A percentile compares a stretch with the other conserved stretches of the same genome.
phyloP scores from a whole-genome alignment of 1,140 invertebrate genomes.

The Drosophila repletoides region DNA sequence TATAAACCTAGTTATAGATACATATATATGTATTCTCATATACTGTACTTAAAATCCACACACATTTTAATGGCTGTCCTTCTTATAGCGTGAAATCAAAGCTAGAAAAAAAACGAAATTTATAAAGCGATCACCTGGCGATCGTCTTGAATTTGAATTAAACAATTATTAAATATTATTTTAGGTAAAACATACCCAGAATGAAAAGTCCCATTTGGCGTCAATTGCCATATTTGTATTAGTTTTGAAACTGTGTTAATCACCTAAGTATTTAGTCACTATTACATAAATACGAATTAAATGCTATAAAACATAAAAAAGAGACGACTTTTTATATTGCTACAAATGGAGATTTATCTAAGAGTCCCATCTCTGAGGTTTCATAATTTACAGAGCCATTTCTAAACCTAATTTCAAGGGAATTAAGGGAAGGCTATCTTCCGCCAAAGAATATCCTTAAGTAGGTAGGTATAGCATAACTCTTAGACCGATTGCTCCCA shows the following conservation, averaged over 20 bases:
- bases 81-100: conserved; percentile 69
- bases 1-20: conserved; percentile 42
- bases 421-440: too few relatives aligned
- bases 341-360: too few relatives aligned
- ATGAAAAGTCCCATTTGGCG: conserved; percentile 10
- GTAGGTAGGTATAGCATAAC: too few relatives aligned
- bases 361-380: too few relatives aligned
- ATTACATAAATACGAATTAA: conserved; percentile 73
- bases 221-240: conserved; percentile 64
- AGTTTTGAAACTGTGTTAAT: conserved; percentile 79
- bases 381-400: too few relatives aligned
- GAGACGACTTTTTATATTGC: too few relatives aligned
- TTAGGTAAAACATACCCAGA: conserved; percentile 4
- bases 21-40: conserved; percentile 46
- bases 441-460: too few relatives aligned
- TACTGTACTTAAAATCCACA: conserved; percentile 68
- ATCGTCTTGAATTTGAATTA: conserved; percentile 48
- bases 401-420: too few relatives aligned
- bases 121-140: conserved; percentile 62
- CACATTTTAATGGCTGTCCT: conserved; percentile 58
- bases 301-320: conserved; percentile 43
- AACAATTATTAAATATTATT: conserved; percentile 63
- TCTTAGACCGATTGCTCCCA: too few relatives aligned
- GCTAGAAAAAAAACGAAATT: conserved; percentile 27
- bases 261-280: conserved; percentile 80